Evolutionary conservation across 2,113 vertebrate genomes (phyloP).

Genomic region (Okapia johnstoni): DNA sequence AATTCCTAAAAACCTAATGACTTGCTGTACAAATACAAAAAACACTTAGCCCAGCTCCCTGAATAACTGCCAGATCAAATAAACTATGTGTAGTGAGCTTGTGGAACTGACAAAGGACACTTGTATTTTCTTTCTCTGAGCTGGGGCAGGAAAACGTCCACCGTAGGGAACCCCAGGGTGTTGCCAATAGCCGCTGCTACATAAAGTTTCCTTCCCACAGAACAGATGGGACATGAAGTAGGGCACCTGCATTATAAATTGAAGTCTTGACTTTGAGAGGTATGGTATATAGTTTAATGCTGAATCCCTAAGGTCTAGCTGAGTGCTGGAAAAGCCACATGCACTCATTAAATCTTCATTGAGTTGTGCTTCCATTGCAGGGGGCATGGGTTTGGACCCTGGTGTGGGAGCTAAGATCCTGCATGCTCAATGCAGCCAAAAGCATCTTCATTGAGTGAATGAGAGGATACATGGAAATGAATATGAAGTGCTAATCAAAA

Average conservation of each 20-base stretch:
- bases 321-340: not conserved
- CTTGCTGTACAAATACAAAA: not conserved
- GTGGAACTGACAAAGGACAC: not conserved
- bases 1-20: slow-evolving; percentile 3
- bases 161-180: not conserved
- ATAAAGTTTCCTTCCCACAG: not conserved
- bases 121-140: not conserved
- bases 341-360: not conserved
- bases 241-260: not conserved
- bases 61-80: not conserved
- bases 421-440: not conserved
- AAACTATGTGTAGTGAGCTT: not conserved
- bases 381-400: not conserved
- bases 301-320: not conserved
- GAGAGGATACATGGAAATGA: not conserved
- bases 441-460: not conserved
- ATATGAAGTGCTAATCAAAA: not conserved
- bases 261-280: not conserved
- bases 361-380: not conserved
- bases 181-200: not conserved
- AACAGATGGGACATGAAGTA: not conserved
- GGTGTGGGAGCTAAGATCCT: not conserved
- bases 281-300: not conserved
- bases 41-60: not conserved
- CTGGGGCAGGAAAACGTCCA: not conserved